Base-by-base conservation (phyloP, 1,140 invertebrate genomes). In the Drosophila guanche region DNA sequence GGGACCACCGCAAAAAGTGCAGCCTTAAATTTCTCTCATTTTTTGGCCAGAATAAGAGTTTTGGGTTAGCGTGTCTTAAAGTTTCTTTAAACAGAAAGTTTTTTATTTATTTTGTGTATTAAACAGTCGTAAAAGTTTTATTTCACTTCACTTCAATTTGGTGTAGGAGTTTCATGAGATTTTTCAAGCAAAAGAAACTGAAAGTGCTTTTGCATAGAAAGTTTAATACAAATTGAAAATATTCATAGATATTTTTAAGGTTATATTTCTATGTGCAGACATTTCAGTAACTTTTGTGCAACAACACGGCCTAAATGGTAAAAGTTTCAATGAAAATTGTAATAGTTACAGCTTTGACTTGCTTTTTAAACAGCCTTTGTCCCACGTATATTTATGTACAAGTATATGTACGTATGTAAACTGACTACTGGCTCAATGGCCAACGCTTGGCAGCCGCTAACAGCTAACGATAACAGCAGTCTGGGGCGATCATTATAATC, bases 401-500 rank as follows among this genome's bases (percentile, higher is more conserved):
- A 4, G 6, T 47, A 46, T 46, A 2, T 23, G 2, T 10, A 47
- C 5, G 25, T 47, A 47, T 22, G 7, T 23, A 23, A 22, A 20
- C 16, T 20, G 16, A 1, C 16, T 20, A 1, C 16, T 20, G 16
- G 16, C 16, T 20, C 40, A 56, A 61, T 50, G 37, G 67, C 68
- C 57, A 68, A 27, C 37, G 43, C 27, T 85, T 85, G 80, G 80
- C 80, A 58, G 43, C 43, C 22, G 33, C 56, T 20, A 55, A 2
- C 7, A 33, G 7, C 29, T 12, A 60, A 57, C 70, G 59, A 73
- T 63, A 73, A 74, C 53, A 67, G 58, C 42, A 48, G 41, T 58
- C 65, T 67, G 46, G 60, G 63, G 4, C 54, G 76, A 84, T 84
- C 79, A 85, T 84, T 85, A 85, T 79, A 84, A 83, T 74, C 60